Evolutionary conservation across 2,113 vertebrate genomes (phyloP), one percentile per base, ranked within the genome.

Genomic region (Aleadryas rufinucha): DNA sequence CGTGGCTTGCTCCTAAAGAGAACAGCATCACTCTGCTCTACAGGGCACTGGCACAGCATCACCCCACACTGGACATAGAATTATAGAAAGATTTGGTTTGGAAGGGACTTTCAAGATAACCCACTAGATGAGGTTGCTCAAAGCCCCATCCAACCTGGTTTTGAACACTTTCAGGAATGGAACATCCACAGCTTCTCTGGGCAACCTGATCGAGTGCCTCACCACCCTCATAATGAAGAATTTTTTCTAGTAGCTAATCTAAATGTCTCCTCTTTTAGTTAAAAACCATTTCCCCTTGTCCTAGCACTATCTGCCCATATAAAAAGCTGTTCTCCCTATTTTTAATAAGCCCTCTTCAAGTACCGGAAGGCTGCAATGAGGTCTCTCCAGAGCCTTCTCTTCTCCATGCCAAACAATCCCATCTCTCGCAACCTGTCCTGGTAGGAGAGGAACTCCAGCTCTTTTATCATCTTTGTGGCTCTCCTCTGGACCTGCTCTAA

Each of bases 1-100:
- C 78, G 4, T 0, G 1, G 41, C 1, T 0, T 6, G n/a, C 31
- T 24, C 23, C 52, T 5, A 19, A 59, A 84, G 39, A 42, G 35
- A 54, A 52, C 2, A 16, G 27, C 47, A 16, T 37, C 4, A 0
- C 9, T 42, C 22, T 4, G 35, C 66, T 60, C 11, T 22, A 35
- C 13, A 1, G 28, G 30, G 37, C 0, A 1, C 49, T 42, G 53
- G 41, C 44, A 37, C 44, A 50, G 30, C 23, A 30, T 30, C 35
- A 21, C 20, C 49, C 61, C 57, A 33, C 52, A 87, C 7, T 4
- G 31, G 47, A 14, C 63, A 77, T 0, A 28, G 22, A 49, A 49
- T 56, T 35, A 56, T 3, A 54, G 41, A 56, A 63, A 54, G 18
- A 26, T 33, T 53, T 68, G 13, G n/a, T 37, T 68, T 68, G 47